Evolutionary conservation across 2,888 invertebrate species (phyloP).

Genomic region (Drosophila nr. perissopoda): DNA sequence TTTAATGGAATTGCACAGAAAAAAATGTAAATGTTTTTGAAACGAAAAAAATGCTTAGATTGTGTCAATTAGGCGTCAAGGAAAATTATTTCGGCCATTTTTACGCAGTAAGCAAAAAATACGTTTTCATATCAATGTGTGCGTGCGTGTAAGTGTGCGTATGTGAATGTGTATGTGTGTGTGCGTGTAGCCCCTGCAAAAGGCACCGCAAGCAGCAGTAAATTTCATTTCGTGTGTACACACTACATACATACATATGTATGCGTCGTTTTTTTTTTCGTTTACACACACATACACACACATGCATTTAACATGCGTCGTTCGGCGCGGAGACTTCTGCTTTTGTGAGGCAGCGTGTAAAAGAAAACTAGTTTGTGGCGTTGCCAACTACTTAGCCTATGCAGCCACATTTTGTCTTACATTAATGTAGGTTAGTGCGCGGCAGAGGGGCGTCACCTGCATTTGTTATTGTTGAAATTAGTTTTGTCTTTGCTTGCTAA

Average conservation of each 20-base stretch:
- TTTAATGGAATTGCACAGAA: slow-evolving; percentile 39
- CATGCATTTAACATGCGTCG: slow-evolving; percentile 42
- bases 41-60: slow-evolving; percentile 36
- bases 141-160: slow-evolving; percentile 9
- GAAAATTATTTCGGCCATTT: slow-evolving; percentile 56
- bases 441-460: slow-evolving; percentile 24
- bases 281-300: slow-evolving; percentile 50
- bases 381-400: slow-evolving; percentile 57
- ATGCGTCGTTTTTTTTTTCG: slow-evolving; percentile 55
- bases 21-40: slow-evolving; percentile 17
- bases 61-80: slow-evolving; percentile 26
- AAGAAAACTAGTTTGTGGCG: slow-evolving; percentile 59
- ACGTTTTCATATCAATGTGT: slow-evolving; percentile 29
- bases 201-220: slow-evolving; percentile 70
- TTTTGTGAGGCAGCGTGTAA: slow-evolving; percentile 47
- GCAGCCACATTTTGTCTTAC: slow-evolving; percentile 46
- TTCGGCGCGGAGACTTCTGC: slow-evolving; percentile 48
- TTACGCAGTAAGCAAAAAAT: slow-evolving; percentile 60
- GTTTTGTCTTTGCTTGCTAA: slow-evolving; percentile 18
- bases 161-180: slow-evolving; percentile 6
- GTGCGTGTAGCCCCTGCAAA: slow-evolving; percentile 45
- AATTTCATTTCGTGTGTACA: slow-evolving; percentile 54
- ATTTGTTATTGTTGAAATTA: slow-evolving; percentile 22
- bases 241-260: slow-evolving; percentile 33
- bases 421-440: slow-evolving; percentile 71